Percentiles rank a stretch among this genome's conserved stretches.
These are phyloP conservation scores for Diarsia rubi DNA, from an alignment of 2,888 invertebrate genomes.

Conservation along the genomic window DNA sequence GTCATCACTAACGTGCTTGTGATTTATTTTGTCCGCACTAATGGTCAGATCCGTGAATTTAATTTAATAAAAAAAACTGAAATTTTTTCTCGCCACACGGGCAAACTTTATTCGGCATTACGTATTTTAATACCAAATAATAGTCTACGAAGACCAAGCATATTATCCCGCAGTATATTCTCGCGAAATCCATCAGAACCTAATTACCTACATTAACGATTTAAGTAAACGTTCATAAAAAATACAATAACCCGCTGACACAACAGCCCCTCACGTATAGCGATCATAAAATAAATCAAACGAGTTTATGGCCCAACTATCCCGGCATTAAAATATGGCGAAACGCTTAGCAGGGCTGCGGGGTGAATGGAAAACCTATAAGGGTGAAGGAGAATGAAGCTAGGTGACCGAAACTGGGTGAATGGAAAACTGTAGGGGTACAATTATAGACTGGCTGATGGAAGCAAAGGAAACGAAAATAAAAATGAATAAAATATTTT, in stretches of 20 bases:
- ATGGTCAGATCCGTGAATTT: too few relatives aligned
- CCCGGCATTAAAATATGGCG: constrained; percentile 88
- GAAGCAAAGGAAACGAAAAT: neutral
- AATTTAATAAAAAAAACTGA: too few relatives aligned
- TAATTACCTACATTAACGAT: neutral
- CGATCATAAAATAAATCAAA: constrained; percentile 89
- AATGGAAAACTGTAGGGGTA: neutral
- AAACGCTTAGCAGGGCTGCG: constrained; percentile 80
- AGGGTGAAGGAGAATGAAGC: constrained; percentile 33
- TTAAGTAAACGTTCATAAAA: constrained; percentile 4
- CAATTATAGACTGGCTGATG: neutral
- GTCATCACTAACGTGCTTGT: too few relatives aligned
- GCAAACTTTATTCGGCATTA: neutral
- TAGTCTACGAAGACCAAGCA: neutral
- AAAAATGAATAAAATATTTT: too few relatives aligned
- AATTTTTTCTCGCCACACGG: neutral
- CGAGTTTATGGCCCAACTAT: constrained; percentile 87
- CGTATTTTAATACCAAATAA: neutral
- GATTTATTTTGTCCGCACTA: too few relatives aligned
- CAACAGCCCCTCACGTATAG: constrained; percentile 70
- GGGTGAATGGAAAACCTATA: constrained; percentile 73
- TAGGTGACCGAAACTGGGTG: neutral
- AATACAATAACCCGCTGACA: constrained; percentile 66
- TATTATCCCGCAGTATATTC: neutral
- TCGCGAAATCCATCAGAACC: neutral